Percentiles rank a stretch among this genome's conserved stretches.
Conservation (phyloP, 2,113 vertebrate genomes). For the Corythornis madagascariensis region DNA sequence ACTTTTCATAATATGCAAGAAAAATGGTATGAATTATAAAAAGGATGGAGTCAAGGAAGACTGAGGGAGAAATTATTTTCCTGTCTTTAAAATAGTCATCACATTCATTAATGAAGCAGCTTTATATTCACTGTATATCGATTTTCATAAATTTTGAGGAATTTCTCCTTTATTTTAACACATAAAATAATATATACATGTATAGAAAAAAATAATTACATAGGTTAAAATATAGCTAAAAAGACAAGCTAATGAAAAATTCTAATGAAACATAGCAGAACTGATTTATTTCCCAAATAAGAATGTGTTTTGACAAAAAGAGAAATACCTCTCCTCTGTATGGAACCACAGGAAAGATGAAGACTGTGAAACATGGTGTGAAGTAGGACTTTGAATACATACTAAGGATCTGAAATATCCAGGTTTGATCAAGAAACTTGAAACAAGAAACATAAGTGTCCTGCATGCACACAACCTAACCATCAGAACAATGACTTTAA, state of each 20-base stretch:
- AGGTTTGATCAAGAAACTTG: background rate
- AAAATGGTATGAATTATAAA: background rate
- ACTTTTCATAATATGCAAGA: background rate
- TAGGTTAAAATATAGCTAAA: background rate
- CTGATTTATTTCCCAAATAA: background rate
- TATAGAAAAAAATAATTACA: background rate
- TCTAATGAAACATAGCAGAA: background rate
- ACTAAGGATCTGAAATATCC: background rate
- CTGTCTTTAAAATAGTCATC: background rate
- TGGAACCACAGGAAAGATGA: background rate
- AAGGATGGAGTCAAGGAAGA: background rate
- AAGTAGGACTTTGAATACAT: rapidly evolving
- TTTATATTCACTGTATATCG: background rate
- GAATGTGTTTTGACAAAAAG: background rate
- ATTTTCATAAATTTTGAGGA: background rate
- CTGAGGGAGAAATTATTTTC: background rate
- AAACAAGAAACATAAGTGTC: background rate
- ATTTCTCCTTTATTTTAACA: background rate
- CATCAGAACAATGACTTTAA: background rate
- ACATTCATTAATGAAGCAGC: background rate
- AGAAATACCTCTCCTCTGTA: background rate
- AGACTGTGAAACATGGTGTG: background rate
- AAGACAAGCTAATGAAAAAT: background rate
- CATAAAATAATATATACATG: background rate
- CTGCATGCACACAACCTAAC: background rate